Conservation (phyloP, 1,140 invertebrate species). For the Cotesia chilonis region DNA sequence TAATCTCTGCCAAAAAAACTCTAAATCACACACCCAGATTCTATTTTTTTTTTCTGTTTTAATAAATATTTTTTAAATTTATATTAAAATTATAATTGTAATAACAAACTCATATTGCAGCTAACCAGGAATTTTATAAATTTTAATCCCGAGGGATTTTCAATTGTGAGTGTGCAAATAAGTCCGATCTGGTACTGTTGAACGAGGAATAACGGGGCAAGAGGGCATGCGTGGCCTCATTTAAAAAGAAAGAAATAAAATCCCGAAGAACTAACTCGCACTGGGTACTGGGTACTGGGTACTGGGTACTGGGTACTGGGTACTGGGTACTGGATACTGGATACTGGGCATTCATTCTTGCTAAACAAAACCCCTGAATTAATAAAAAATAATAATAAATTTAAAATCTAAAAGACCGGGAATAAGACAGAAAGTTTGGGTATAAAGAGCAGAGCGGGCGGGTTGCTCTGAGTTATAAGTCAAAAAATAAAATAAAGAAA, state of each 20-base stretch:
- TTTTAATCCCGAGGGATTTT: background rate
- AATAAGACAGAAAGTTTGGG: background rate
- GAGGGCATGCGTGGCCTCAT: slow-evolving; percentile 28
- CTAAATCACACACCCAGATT: too few relatives aligned
- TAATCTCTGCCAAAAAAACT: background rate
- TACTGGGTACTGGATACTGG: too few relatives aligned
- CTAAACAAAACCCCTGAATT: background rate
- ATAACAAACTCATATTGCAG: background rate
- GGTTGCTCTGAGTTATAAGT: too few relatives aligned
- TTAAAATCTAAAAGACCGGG: slow-evolving; percentile 17
- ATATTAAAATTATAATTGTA: too few relatives aligned
- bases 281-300: background rate
- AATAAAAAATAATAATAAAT: background rate
- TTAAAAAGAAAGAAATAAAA: slow-evolving; percentile 15
- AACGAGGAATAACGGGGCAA: background rate
- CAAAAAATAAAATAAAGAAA: background rate
- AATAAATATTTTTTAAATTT: too few relatives aligned
- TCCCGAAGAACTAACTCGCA: slow-evolving; percentile 12
- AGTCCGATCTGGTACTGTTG: background rate
- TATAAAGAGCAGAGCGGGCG: too few relatives aligned
- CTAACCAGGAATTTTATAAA: background rate
- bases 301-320: too few relatives aligned
- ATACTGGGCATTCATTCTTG: background rate
- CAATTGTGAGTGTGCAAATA: slow-evolving; percentile 1
- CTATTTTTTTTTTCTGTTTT: too few relatives aligned